Percentiles rank a stretch among this genome's conserved stretches.
These are phyloP conservation scores for Yponomeuta cagnagella DNA, from an alignment of 2,888 invertebrate species.

Conservation along the genomic window DNA sequence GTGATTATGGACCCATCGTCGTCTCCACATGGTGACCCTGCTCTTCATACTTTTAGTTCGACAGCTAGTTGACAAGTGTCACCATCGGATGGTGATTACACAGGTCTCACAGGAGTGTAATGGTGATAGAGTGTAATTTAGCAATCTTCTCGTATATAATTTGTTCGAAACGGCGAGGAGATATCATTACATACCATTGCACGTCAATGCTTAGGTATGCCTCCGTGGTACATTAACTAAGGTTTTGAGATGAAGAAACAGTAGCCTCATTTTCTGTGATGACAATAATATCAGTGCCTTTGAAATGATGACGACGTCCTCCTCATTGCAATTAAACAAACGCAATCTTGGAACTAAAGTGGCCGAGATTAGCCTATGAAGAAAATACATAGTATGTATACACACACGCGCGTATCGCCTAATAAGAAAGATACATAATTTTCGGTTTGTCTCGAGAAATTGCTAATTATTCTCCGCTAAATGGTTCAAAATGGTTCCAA, in stretches of 20 bases:
- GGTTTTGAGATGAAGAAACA: background rate
- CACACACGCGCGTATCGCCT: too few species aligned
- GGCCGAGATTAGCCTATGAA: too few species aligned
- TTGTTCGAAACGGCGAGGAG: background rate
- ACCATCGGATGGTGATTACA: background rate
- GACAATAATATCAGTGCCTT: too few species aligned
- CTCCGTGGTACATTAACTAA: background rate
- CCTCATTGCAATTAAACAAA: too few species aligned
- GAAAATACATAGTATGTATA: too few species aligned
- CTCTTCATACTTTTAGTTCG: background rate
- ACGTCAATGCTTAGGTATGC: background rate
- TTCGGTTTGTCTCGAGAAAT: too few species aligned
- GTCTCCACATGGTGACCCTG: background rate
- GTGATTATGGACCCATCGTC: conserved; percentile 1
- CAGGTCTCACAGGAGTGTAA: background rate
- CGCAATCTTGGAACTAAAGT: too few species aligned
- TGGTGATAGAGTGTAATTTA: conserved; percentile 5
- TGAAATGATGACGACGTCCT: too few species aligned
- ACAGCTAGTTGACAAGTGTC: background rate
- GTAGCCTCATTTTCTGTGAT: too few species aligned
- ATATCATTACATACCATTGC: background rate
- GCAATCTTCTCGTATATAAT: conserved; percentile 7
- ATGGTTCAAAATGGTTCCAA: too few species aligned
- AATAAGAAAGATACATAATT: too few species aligned
- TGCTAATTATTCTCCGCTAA: too few species aligned